phyloP scores from a whole-genome alignment of 1,140 invertebrate genomes.

The Leptinotarsa texana region DNA sequence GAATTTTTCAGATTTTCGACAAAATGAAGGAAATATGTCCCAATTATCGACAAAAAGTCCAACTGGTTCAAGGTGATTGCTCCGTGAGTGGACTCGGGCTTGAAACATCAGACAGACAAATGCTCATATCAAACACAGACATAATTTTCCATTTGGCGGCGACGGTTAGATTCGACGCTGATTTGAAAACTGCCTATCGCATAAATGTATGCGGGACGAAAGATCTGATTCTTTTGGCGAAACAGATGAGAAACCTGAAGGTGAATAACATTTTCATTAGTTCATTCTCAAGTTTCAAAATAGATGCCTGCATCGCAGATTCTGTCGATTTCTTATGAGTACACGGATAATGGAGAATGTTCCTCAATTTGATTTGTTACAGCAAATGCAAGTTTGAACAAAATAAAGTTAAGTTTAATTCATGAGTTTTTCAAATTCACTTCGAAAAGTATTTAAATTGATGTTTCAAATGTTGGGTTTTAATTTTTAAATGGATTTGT shows the following conservation, averaged over 20 bases:
- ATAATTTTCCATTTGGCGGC: constrained; percentile 89
- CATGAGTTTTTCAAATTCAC: no score
- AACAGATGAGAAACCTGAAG: constrained; percentile 62
- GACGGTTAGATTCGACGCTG: constrained; percentile 85
- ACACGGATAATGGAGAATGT: no score
- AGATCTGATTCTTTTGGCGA: constrained; percentile 53
- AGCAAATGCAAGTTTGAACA: no score
- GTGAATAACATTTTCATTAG: constrained; percentile 23
- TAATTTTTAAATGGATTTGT: no score
- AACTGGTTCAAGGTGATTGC: constrained; percentile 68
- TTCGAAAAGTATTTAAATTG: no score
- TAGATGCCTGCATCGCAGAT: no score
- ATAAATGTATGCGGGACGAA: constrained; percentile 63
- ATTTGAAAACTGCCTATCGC: constrained; percentile 66
- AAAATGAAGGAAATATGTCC: constrained; percentile 52
- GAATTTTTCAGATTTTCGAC: constrained; percentile 39
- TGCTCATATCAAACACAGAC: constrained; percentile 61
- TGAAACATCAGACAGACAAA: constrained; percentile 61
- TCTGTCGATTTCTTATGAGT: no score
- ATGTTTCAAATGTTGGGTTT: no score
- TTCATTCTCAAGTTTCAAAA: no score
- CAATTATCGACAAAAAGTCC: constrained; percentile 69
- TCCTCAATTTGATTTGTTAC: no score
- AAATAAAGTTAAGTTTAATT: no score
- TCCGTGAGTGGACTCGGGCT: constrained; percentile 65